phyloP scores from a whole-genome alignment of 2,888 invertebrate species.

The Cordilura impudica region DNA sequence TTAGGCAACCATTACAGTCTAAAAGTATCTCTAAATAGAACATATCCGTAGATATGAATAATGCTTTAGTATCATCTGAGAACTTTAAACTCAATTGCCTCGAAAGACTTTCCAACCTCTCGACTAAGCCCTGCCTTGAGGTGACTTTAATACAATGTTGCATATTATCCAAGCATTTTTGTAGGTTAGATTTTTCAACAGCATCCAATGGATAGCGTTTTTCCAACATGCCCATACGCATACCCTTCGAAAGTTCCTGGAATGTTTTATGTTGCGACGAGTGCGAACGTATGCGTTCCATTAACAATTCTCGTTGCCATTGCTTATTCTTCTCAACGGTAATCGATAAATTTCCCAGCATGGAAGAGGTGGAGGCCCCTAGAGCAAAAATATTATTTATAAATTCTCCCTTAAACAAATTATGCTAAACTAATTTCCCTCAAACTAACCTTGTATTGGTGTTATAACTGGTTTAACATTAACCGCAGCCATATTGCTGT shows the following conservation, averaged over 20 bases:
- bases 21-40: slow-evolving; percentile 95
- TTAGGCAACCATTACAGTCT: slow-evolving; percentile 89
- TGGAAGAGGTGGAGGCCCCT: slow-evolving; percentile 40
- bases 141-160: slow-evolving; percentile 96
- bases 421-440: no score
- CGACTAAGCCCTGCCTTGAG: slow-evolving; percentile 93
- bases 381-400: neutral
- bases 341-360: slow-evolving; percentile 62
- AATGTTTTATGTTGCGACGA: slow-evolving; percentile 90
- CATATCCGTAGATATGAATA: slow-evolving; percentile 97
- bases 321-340: slow-evolving; percentile 82
- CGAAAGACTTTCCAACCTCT: slow-evolving; percentile 93
- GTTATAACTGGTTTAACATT: slow-evolving; percentile 53
- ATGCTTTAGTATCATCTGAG: slow-evolving; percentile 88
- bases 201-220: slow-evolving; percentile 92
- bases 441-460: slow-evolving; percentile 34
- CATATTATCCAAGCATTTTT: slow-evolving; percentile 93
- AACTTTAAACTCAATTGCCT: slow-evolving; percentile 94
- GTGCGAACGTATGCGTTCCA: slow-evolving; percentile 94
- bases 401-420: no score
- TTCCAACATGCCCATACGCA: slow-evolving; percentile 92
- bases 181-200: slow-evolving; percentile 89
- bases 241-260: slow-evolving; percentile 91
- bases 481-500: slow-evolving; percentile 37
- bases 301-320: slow-evolving; percentile 90